Evolutionary conservation across 2,113 vertebrate genomes (phyloP).

Genomic region (Amphilophus citrinellus): DNA sequence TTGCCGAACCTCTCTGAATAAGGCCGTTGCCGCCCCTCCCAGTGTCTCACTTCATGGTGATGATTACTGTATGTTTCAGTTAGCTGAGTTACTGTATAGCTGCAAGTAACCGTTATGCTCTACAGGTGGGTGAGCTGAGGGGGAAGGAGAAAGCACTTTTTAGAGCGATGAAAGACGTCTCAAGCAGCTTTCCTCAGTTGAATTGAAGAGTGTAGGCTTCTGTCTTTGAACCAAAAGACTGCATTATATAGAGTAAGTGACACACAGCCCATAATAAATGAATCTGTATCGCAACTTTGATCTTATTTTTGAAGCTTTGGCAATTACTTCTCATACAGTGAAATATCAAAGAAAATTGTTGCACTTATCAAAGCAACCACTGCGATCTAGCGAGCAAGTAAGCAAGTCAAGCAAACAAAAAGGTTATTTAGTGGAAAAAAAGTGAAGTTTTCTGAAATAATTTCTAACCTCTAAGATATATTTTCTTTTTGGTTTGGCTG

Average conservation of each 20-base stretch:
- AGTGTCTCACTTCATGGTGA: conserved; percentile 40
- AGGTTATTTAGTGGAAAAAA: not conserved
- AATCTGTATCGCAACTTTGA: not conserved
- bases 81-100: conserved; percentile 20
- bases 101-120: conserved; percentile 23
- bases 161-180: conserved; percentile 47
- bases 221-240: conserved; percentile 20
- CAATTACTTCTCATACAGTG: not conserved
- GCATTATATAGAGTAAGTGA: conserved; percentile 10
- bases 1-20: conserved; percentile 68
- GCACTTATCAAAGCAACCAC: not conserved
- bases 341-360: not conserved
- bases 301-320: not conserved
- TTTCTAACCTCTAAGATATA: not conserved
- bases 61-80: conserved; percentile 56
- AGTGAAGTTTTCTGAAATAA: not conserved
- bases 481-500: not conserved
- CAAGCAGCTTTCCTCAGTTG: conserved; percentile 27
- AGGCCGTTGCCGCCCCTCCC: conserved; percentile 31
- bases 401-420: not conserved
- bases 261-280: not conserved
- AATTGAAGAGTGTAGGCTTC: conserved; percentile 26
- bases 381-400: not conserved
- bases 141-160: conserved; percentile 40
- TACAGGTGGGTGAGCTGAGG: conserved; percentile 52